Conservation (phyloP, 2,888 invertebrate genomes). For the Cosmorhoe ocellata region DNA sequence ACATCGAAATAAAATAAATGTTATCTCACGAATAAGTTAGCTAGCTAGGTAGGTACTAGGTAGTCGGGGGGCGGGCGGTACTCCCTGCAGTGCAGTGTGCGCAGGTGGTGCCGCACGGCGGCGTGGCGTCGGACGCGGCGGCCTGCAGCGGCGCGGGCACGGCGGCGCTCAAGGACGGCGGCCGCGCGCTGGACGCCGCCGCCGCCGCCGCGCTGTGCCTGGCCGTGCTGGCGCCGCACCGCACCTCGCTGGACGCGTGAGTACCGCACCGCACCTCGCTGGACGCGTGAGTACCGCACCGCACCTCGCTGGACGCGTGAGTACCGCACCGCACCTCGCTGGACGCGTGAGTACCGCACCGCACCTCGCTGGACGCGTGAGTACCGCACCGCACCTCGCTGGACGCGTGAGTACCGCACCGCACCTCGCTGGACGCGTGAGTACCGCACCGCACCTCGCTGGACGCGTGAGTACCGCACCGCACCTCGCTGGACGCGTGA, state of each 20-base stretch:
- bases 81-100: not conserved
- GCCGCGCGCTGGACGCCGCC: conserved; percentile 90
- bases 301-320: conserved; percentile 1
- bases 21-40: too few relatives aligned
- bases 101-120: conserved; percentile 88
- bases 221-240: conserved; percentile 87
- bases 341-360: not conserved
- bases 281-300: not conserved
- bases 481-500: not conserved
- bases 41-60: too few relatives aligned
- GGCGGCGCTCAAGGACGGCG: conserved; percentile 86
- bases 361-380: conserved; percentile 1
- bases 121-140: conserved; percentile 87
- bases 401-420: not conserved
- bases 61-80: too few relatives aligned
- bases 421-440: conserved; percentile 1
- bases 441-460: not conserved
- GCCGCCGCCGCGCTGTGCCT: conserved; percentile 88
- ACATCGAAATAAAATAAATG: too few relatives aligned
- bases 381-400: not conserved
- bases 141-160: conserved; percentile 89
- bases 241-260: conserved; percentile 86
- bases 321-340: not conserved
- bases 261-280: not conserved
- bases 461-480: not conserved